Conservation (phyloP, 92 coral and sea anemone species). For the Ricordea florida region DNA sequence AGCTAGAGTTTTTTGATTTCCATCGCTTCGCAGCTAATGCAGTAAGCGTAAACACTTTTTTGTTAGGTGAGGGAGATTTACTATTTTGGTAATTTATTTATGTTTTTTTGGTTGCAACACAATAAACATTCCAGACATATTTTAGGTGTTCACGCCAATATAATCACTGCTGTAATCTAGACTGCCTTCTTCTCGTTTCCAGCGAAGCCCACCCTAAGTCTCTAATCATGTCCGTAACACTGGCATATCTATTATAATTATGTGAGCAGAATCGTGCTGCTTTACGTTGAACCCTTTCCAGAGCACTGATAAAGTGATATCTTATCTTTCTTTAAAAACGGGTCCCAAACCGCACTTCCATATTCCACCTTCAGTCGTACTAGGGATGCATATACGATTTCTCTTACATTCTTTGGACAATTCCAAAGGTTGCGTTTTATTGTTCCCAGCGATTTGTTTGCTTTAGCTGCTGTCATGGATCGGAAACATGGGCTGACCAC, state of each 20-base stretch:
- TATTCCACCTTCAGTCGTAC: constrained; percentile 35
- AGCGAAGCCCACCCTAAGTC: background rate
- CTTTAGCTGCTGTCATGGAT: constrained; percentile 15
- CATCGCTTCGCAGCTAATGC: too few species aligned
- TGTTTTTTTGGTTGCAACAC: too few species aligned
- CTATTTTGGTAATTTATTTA: too few species aligned
- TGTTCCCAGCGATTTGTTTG: background rate
- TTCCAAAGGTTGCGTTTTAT: constrained; percentile 32
- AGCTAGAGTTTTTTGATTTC: too few species aligned
- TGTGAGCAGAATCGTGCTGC: background rate
- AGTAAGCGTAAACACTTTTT: too few species aligned
- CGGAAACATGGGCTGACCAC: constrained; percentile 34
- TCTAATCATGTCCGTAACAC: background rate
- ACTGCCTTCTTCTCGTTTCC: background rate
- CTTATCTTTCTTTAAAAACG: constrained; percentile 11
- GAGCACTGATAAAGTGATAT: background rate
- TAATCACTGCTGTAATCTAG: too few species aligned
- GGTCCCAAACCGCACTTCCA: constrained; percentile 28
- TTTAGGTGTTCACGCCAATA: too few species aligned
- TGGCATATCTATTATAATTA: background rate
- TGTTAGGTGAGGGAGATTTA: too few species aligned
- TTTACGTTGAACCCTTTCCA: background rate
- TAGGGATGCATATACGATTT: constrained; percentile 26
- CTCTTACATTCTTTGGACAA: constrained; percentile 14
- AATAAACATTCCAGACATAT: too few species aligned